Evolutionary conservation across 2,888 invertebrate genomes (phyloP).

Genomic region (Dorcus parallelipipedus): DNA sequence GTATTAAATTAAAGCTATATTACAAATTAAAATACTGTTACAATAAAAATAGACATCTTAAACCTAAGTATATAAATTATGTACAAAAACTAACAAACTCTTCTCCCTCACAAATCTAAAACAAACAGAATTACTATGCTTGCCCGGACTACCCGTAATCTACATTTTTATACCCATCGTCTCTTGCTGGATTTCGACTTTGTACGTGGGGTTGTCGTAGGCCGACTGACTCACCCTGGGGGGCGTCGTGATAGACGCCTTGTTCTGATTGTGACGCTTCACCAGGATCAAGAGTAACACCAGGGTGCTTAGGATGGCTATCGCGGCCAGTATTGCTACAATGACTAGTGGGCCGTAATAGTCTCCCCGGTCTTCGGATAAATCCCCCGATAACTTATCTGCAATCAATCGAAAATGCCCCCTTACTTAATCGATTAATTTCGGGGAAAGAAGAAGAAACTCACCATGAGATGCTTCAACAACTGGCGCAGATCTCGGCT

Average conservation of each 20-base stretch:
- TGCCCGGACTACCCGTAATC: neutral
- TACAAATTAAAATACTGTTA: slow-evolving; percentile 33
- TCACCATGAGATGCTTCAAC: slow-evolving; percentile 54
- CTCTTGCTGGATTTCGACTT: slow-evolving; percentile 89
- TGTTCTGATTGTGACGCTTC: slow-evolving; percentile 65
- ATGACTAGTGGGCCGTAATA: slow-evolving; percentile 88
- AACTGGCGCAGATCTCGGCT: slow-evolving; percentile 60
- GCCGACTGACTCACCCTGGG: slow-evolving; percentile 80
- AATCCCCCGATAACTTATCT: slow-evolving; percentile 51
- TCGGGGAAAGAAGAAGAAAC: neutral
- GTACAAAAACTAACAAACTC: slow-evolving; percentile 17
- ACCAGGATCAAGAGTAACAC: slow-evolving; percentile 77
- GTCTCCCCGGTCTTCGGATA: slow-evolving; percentile 61
- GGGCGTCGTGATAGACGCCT: slow-evolving; percentile 76
- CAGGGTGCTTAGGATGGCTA: slow-evolving; percentile 78
- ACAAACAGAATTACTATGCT: slow-evolving; percentile 3
- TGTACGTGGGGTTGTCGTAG: slow-evolving; percentile 91
- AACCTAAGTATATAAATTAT: slow-evolving; percentile 22
- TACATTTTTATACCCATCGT: slow-evolving; percentile 71
- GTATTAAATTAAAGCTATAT: slow-evolving; percentile 27
- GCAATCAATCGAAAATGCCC: slow-evolving; percentile 12
- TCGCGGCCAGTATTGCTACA: slow-evolving; percentile 81
- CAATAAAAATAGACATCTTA: slow-evolving; percentile 17
- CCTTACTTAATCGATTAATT: neutral
- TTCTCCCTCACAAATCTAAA: slow-evolving; percentile 19